phyloP scores from a whole-genome alignment of 1,140 invertebrate species.

The Agrilus planipennis region DNA sequence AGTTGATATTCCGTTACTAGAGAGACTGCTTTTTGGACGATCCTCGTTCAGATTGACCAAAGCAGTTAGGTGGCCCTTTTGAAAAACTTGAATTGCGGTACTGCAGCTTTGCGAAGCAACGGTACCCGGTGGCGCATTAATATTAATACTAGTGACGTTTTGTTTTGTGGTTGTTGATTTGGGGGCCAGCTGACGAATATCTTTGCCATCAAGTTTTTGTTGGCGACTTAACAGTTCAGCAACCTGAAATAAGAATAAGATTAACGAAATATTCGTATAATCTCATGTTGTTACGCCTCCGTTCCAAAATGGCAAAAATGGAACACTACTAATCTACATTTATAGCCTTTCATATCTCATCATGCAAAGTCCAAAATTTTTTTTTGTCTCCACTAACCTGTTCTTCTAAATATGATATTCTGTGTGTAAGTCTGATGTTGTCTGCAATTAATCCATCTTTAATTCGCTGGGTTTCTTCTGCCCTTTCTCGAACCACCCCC shows the following conservation, averaged over 20 bases:
- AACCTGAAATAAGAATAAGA: conserved; percentile 20
- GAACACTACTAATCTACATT: no score
- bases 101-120: conserved; percentile 1
- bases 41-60: no score
- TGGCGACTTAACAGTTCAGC: conserved; percentile 23
- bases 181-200: conserved; percentile 17
- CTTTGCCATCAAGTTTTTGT: conserved; percentile 15
- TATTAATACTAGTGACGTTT: conserved; percentile 48
- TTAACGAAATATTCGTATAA: not conserved
- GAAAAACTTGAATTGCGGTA: conserved; percentile 47
- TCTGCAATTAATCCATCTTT: conserved; percentile 57
- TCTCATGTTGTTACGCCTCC: no score
- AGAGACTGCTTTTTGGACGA: conserved; percentile 42
- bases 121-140: conserved; percentile 29
- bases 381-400: conserved; percentile 58
- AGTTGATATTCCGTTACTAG: no score
- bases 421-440: conserved; percentile 71
- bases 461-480: conserved; percentile 48
- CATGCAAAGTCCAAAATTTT: no score
- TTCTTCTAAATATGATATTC: conserved; percentile 80
- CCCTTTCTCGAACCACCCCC: conserved; percentile 40
- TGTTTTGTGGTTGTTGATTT: conserved; percentile 34
- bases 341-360: no score
- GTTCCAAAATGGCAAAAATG: no score
- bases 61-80: conserved; percentile 45